Percentiles rank a stretch among this genome's conserved stretches.
These are phyloP conservation scores for Cryptus armator DNA, from an alignment of 2,888 invertebrate species.

Conservation along the genomic window DNA sequence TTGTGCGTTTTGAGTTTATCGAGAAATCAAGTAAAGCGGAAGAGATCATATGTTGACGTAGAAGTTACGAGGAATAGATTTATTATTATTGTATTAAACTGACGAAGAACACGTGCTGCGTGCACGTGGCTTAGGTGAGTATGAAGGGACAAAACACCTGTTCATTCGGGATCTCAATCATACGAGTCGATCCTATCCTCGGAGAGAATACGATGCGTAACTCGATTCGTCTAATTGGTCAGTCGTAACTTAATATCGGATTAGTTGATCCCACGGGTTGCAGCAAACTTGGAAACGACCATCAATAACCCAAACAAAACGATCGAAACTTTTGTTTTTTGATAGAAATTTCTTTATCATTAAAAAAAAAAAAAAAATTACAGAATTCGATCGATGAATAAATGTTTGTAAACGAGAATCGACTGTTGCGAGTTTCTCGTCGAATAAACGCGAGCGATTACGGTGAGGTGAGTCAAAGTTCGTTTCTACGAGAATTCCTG, in stretches of 20 bases:
- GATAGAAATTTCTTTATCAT: background rate
- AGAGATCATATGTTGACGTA: background rate
- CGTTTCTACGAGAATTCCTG: slow-evolving; percentile 65
- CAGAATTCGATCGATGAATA: background rate
- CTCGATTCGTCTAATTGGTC: background rate
- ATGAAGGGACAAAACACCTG: slow-evolving; percentile 54
- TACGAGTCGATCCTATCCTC: slow-evolving; percentile 48
- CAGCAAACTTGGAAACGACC: background rate
- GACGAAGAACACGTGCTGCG: slow-evolving; percentile 63
- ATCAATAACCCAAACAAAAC: background rate
- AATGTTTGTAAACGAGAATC: background rate
- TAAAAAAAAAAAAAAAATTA: background rate
- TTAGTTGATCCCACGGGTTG: background rate
- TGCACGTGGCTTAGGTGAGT: slow-evolving; percentile 56
- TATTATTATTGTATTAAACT: background rate
- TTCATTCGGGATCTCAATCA: slow-evolving; percentile 54
- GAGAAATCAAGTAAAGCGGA: background rate
- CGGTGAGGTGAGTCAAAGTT: slow-evolving; percentile 40
- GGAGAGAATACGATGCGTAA: background rate
- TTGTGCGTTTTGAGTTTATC: background rate
- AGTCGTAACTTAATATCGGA: background rate
- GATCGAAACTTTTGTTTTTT: background rate
- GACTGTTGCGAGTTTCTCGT: background rate
- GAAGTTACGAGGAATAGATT: background rate
- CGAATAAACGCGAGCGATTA: slow-evolving; percentile 2